Evolutionary conservation across 2,113 vertebrate species (phyloP), one percentile per base, ranked within the genome.

Genomic region (Albula glossodonta): DNA sequence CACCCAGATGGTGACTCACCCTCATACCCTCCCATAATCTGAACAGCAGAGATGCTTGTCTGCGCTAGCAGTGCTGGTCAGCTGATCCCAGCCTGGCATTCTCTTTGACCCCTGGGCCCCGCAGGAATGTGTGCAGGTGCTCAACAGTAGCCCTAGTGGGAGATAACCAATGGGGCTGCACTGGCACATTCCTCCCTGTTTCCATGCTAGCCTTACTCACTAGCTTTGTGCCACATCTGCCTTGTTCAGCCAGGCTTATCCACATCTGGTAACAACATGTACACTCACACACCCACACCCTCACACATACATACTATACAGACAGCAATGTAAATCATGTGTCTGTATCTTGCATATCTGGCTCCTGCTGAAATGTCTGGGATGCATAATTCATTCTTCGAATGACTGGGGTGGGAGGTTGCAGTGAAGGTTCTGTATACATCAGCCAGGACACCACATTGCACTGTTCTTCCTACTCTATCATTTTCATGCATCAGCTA

Each of bases 141-240:
- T 84, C 50, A 66, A 0, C 66, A 81, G 78, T 31, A 79, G 78
- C 78, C 41, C 53, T 87, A 84, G 56, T 57, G 49, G 84, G 89
- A 87, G 85, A 88, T 89, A 90, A 89, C 4, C 52, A 51, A 85
- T 83, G 13, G 86, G 81, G 87, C 80, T 88, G 85, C 52, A 1
- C 41, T 52, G 50, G 78, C 15, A 57, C 41, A 56, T 12, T 12
- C 12, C 53, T 56, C 53, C 53, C 12, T 12, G 12, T 41, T 41
- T 41, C 31, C 31, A 41, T 41, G 31, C 31, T 41, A 41, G 31
- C 31, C 53, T 56, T 12, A 12, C 53, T 6, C 53, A 9, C 53
- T 12, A 56, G 53, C 53, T 56, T 12, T 56, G 53, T 56, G 53
- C 2, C 53, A 56, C 7, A 12, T 56, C 53, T 56, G 53, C 7